Base-by-base conservation (phyloP, 92 coral and sea anemone species). In the Galaxea fascicularis region DNA sequence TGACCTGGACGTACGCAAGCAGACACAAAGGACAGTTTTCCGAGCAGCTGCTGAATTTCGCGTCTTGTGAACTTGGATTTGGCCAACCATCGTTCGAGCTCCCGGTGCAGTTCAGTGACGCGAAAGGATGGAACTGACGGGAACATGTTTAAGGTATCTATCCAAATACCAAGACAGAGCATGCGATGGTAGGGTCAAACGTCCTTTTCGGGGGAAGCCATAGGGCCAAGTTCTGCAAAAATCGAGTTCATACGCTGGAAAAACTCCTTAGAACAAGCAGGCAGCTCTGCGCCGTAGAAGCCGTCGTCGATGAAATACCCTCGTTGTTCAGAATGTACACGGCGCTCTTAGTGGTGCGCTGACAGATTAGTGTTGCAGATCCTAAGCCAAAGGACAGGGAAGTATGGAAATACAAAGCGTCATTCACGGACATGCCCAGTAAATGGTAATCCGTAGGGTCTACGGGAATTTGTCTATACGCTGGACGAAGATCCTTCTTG, bases 1-100 rank as follows among this genome's bases (percentile, higher is more conserved):
- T 80, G 66, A 35, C 88, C 81, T 10, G 92, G 85, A 11, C 88
- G 80, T 13, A 88, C 80, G 57, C 88, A 89, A 70, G 88, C 85
- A 24, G 92, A 67, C 41, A 89, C 90, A 58, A 30, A 90, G n/a
- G 84, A 74, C 51, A 85, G 71, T 67, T 90, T 90, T 8, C 93
- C 93, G 18, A 90, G 78, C 49, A 85, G 60, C 10, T 44, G 67
- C 52, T 89, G 92, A 7, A 89, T 47, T 0, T 58, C 65, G 65
- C n/a, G n/a, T n/a, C n/a, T n/a, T n/a, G n/a, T n/a, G n/a, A n/a
- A n/a, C n/a, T n/a, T n/a, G n/a, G n/a, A n/a, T n/a, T n/a, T n/a
- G n/a, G n/a, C n/a, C n/a, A n/a, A n/a, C n/a, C n/a, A n/a, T n/a
- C n/a, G n/a, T n/a, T n/a, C n/a, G n/a, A n/a, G n/a, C n/a, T n/a